Conservation (phyloP, 2,797 vertebrate genomes). For the Clamator glandarius region DNA sequence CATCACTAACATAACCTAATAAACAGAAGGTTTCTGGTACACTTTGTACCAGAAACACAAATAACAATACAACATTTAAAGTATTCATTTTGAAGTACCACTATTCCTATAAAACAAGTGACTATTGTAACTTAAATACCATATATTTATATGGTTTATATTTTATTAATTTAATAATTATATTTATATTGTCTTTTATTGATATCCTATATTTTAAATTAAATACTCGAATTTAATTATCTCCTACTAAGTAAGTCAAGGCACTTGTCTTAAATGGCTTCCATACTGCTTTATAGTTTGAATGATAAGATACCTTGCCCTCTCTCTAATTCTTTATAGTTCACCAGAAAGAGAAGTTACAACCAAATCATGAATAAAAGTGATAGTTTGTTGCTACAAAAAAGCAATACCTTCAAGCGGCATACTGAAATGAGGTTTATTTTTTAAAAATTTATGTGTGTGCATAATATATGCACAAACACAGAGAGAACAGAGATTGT, state of each 20-base stretch:
- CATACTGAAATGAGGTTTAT: neutral
- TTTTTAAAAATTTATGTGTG: neutral
- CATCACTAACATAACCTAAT: neutral
- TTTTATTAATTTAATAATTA: no score
- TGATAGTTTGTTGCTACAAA: neutral
- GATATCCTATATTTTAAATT: no score
- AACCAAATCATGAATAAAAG: neutral
- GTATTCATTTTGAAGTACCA: neutral
- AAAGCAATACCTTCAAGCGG: neutral
- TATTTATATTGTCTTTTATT: no score
- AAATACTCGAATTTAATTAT: neutral
- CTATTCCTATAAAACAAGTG: neutral
- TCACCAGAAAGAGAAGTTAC: neutral
- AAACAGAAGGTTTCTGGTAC: neutral
- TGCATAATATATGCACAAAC: neutral
- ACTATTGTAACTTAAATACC: neutral
- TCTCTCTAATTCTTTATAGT: neutral
- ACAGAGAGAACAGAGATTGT: fast-evolving
- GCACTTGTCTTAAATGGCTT: neutral
- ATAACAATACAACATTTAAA: neutral
- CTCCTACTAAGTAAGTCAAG: neutral
- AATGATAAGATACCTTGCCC: neutral
- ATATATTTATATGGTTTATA: no score
- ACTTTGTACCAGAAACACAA: neutral
- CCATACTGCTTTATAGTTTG: neutral